Conservation (phyloP, 2,797 vertebrate species). For the Podargus strigoides region DNA sequence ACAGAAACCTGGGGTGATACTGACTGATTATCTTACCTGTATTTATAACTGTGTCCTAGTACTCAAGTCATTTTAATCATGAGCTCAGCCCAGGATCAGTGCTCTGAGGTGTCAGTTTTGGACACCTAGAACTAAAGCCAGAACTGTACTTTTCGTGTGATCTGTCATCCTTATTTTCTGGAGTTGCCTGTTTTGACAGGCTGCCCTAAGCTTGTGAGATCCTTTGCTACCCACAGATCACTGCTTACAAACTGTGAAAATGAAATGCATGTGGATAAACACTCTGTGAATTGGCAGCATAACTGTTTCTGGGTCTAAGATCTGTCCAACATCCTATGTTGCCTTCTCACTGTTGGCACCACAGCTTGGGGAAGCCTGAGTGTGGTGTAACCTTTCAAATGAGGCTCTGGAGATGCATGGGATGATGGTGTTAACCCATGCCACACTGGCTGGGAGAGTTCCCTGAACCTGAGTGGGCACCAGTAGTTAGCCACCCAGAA, state of each 20-base stretch:
- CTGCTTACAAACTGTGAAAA: background rate
- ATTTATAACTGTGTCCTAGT: background rate
- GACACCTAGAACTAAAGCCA: background rate
- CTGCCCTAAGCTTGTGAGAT: background rate
- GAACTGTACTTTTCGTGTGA: rapidly evolving
- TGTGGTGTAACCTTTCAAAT: too few species aligned
- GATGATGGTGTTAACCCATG: background rate
- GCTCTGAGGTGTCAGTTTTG: rapidly evolving
- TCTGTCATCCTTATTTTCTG: background rate
- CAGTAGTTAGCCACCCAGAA: background rate
- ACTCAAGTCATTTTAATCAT: rapidly evolving
- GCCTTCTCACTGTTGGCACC: background rate
- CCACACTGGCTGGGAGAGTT: background rate
- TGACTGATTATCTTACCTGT: background rate
- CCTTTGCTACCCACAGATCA: background rate
- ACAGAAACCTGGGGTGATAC: background rate
- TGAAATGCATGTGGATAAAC: too few species aligned
- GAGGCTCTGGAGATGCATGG: background rate
- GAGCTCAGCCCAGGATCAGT: background rate
- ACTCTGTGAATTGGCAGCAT: rapidly evolving
- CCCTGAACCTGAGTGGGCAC: background rate
- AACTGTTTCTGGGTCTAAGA: background rate
- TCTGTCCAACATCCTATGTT: background rate
- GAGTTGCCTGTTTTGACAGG: background rate
- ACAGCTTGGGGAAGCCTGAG: background rate